Base-by-base conservation (phyloP, 2,797 vertebrate genomes). In the Lophius americanus region DNA sequence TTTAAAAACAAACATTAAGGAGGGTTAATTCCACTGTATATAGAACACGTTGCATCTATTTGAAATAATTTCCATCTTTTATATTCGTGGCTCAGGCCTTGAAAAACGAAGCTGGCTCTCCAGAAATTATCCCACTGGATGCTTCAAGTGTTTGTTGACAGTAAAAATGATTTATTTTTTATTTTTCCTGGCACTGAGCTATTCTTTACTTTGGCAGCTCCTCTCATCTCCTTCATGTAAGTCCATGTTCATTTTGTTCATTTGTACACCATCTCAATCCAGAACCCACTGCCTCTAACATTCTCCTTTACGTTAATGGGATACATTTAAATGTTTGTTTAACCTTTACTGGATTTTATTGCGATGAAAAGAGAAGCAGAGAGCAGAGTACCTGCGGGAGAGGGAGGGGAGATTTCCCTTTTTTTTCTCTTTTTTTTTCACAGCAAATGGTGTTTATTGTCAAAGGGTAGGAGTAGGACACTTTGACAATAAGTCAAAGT, bases 261-360 rank as follows among this genome's bases (percentile, higher is more conserved):
- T 61, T 72, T 72, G 52, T 41, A 68, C 73, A 70, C 43, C 11
- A 6, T 60, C 38, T 59, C 47, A 41, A 51, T 64, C 52, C 5
- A 39, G 7, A 36, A 56, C 60, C 43, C 39, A 39, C 35, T 58
- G 39, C 44, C 65, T 75, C 60, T 67, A 6, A 5, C 87, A 76
- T 90, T 84, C 81, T 90, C 88, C 86, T 54, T 91, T 88, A 78
- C 78, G 85, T 91, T 91, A 80, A 87, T 69, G 82, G 82, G 78
- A 84, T 89, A 82, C 89, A 89, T 91, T 90, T 89, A 89, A 90
- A 85, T 91, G 88, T 91, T 92, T 86, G 84, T 91, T 92, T 91
- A 91, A 90, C 88, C 86, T 88, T 87, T 79, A 85, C 59, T 85
- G 86, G 70, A 86, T 91, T 90, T 90, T 88, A 87, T 80, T 78